Evolutionary conservation across 2,888 invertebrate species (phyloP).

Genomic region (Lottia gigantea): DNA sequence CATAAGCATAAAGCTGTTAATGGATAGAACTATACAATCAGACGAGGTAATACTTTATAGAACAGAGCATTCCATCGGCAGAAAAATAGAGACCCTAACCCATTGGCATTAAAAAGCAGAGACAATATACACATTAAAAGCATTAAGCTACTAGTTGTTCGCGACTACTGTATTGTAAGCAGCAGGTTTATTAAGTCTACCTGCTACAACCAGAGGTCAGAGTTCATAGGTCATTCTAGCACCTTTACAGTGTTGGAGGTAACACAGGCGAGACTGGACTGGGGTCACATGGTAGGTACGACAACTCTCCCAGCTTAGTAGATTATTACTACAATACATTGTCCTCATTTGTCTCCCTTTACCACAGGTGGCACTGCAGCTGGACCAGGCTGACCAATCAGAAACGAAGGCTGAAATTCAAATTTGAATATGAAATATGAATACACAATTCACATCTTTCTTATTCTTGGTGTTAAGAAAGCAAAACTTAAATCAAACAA

Average conservation of each 20-base stretch:
- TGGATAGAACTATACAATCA: too few species aligned
- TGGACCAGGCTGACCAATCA: slow-evolving; percentile 59
- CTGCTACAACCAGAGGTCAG: slow-evolving; percentile 6
- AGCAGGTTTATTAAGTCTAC: slow-evolving; percentile 6
- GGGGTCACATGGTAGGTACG: slow-evolving; percentile 28
- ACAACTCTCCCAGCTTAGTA: slow-evolving; percentile 35
- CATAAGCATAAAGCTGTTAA: too few species aligned
- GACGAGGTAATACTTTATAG: too few species aligned
- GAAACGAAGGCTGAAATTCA: slow-evolving; percentile 35
- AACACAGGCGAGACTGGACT: slow-evolving; percentile 37
- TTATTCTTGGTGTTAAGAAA: too few species aligned
- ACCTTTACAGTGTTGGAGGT: slow-evolving; percentile 36
- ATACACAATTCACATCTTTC: too few species aligned
- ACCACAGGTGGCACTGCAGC: slow-evolving; percentile 59
- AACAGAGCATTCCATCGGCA: too few species aligned
- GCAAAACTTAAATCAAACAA: not conserved
- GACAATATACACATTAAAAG: not conserved
- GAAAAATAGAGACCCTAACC: too few species aligned
- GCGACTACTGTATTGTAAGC: not conserved
- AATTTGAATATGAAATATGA: slow-evolving; percentile 3
- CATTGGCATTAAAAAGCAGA: too few species aligned
- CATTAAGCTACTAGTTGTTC: not conserved
- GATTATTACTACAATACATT: slow-evolving; percentile 48
- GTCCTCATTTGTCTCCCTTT: slow-evolving; percentile 54
- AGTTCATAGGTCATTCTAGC: slow-evolving; percentile 12